Evolutionary conservation across 2,888 invertebrate species (phyloP), one percentile per base, ranked within the genome.

Genomic region (Dicranocentrus wangi): DNA sequence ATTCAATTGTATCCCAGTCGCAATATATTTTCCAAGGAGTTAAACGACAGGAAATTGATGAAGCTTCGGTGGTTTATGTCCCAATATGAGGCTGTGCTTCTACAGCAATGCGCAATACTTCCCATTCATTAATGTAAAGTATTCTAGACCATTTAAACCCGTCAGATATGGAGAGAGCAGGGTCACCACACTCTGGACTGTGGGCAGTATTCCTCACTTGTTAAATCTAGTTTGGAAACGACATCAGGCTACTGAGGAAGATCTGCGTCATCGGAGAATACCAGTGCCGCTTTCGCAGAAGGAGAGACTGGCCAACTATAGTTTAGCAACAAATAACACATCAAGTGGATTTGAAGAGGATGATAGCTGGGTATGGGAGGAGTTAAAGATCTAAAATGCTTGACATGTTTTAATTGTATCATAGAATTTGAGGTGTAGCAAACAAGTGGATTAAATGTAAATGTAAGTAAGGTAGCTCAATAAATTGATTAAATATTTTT

Each of bases 61-160:
- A 21, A 23, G 55, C 39, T 69, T 1, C 28, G 69, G 2, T 69
- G 55, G 55, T 69, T 69, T 27, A 69, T 69, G 69, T 28, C 53
- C 19, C 69, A 51, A 3, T 55, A 17, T 21, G 69, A 69, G 23
- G 53, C 69, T 2, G 10, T 55, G 5, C 19, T 69, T 23, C 23
- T 69, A 1, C 69, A 28, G 28, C 47, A 47, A 47, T 10, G 47
- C 47, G 13, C 47, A 3, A n/a, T 47, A 47, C n/a, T 47, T 47
- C 47, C 47, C 47, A 10, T 47, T 47, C 47, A 47, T 47, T 3
- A n/a, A 47, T n/a, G 47, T 47, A 7, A 47, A 47, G n/a, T n/a
- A n/a, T n/a, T n/a, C n/a, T 2, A 47, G 47, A n/a, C 47, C 47
- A 3, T 47, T 47, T n/a, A n/a, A 47, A 10, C 47, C 47, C n/a